Base-by-base conservation (phyloP, 2,797 vertebrate species). In the Agapornis canus region DNA sequence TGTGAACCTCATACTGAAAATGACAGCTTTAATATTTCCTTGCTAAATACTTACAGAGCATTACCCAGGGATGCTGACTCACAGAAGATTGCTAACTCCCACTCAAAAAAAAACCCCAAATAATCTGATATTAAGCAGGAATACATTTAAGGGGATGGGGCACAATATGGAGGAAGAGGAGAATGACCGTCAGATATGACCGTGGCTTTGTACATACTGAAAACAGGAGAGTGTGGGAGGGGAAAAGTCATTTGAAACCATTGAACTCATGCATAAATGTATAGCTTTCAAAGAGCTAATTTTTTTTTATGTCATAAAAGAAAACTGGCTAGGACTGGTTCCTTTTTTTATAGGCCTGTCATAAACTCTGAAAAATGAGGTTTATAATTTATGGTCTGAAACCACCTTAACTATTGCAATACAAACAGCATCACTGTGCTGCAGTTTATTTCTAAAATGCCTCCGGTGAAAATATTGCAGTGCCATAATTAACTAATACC, bases 401-500 rank as follows among this genome's bases (percentile, higher is more conserved):
- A 90, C 84, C 77, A 90, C 92, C 94, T 96, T 94, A 96, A 94
- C 84, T 91, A 73, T 93, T 94, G 88, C 95, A 90, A 84, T 94
- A 96, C 93, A 97, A 96, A 95, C 92, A 93, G 88, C 94, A 93
- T 91, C 86, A 69, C 92, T 96, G 89, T 89, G 94, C 91, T 96
- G 94, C 95, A 89, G 89, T 97, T 94, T 95, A 89, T 95, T 81
- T 94, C 96, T 92, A 64, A 95, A 93, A 85, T 93, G 93, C 96
- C 97, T 94, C 26, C 0, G 25, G 96, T 95, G 73, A 96, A 97
- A 95, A 93, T 96, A 96, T 94, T 96, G 96, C 94, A 84, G 89
- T 91, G 94, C 87, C 87, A 45, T 94, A 97, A 98, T 97, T 98
- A 97, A 97, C 97, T 97, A 97, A 96, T 96, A 95, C 90, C 73